Percentiles rank a stretch among this genome's conserved stretches.
Evolutionary conservation across 1,140 invertebrate genomes (phyloP).

Genomic region (Philotrypesis tridentata): DNA sequence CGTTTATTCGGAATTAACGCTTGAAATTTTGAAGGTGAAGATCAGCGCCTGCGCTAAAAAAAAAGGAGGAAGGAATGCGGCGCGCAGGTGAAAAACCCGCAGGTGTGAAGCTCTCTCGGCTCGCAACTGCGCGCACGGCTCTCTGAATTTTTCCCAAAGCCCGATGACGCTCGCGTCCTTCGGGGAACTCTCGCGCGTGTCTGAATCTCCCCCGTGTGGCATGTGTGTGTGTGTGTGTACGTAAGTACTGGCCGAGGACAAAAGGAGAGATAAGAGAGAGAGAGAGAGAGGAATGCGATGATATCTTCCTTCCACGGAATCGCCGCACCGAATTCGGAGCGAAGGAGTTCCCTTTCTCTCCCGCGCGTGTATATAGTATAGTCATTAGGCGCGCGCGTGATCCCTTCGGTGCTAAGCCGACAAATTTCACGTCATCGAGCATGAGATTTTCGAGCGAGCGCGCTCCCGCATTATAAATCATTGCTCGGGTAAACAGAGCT

Average conservation of each 20-base stretch:
- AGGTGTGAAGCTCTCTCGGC: background rate
- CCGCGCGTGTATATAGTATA: too few species aligned
- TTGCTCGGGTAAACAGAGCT: background rate
- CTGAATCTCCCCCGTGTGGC: too few species aligned
- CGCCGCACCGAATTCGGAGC: too few species aligned
- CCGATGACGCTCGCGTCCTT: background rate
- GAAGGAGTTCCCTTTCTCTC: too few species aligned
- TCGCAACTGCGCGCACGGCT: background rate
- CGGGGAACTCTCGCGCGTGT: background rate
- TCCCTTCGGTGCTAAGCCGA: too few species aligned
- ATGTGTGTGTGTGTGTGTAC: too few species aligned
- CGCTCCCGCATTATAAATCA: background rate
- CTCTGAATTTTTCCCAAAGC: background rate
- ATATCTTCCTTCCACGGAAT: background rate
- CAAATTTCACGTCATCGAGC: too few species aligned
- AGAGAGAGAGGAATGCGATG: slow-evolving; percentile 9
- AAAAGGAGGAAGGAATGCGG: too few species aligned
- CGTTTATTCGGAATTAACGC: slow-evolving; percentile 6
- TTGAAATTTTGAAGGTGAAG: too few species aligned
- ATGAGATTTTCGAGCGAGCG: background rate
- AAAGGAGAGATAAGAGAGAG: slow-evolving; percentile 18
- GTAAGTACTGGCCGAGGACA: too few species aligned
- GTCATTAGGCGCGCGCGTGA: too few species aligned
- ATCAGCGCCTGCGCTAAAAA: too few species aligned
- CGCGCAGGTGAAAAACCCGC: background rate